Evolutionary conservation across 2,888 invertebrate genomes (phyloP), one percentile per base, ranked within the genome.

Genomic region (Hypomecis punctinalis): DNA sequence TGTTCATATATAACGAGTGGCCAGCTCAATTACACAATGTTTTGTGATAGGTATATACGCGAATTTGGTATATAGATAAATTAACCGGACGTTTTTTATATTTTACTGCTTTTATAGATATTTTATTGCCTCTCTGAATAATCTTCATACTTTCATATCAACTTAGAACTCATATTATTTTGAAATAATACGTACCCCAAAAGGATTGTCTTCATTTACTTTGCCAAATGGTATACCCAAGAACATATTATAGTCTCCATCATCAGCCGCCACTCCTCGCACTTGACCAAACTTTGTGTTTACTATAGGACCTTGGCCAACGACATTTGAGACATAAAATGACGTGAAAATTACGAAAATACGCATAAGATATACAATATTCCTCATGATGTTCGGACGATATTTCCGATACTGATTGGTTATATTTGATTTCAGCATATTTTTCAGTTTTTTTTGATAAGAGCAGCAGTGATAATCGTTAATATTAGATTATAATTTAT

Each of bases 191-290:
- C 80, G 77, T 74, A 84, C 83, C 58, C 80, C 81, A 63, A 83
- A 84, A 10, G 82, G 80, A 64, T 84, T 80, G 5, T 60, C 45
- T 10, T 69, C 60, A 33, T 78, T 72, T 5, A 83, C 75, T 57
- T 68, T 68, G 4, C 72, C 84, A 55, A 76, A 84, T 0, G 84
- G 84, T 56, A 84, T 79, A 0, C 83, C 84, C 57, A 83, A 49
- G 55, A 78, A 84, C 74, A 76, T 81, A 5, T 65, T 66, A 60
- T 82, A 83, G 36, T 79, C 76, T 5, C 81, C 77, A 65, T 81
- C 79, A 23, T 67, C 59, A 33, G 79, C 77, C 5, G 39, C 65
- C 5, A 76, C 39, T 6, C 83, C 84, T 36, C 69, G 66, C 1
- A 83, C 74, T 13, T 66, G 35, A 0, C 83, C 83, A 6, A 68